Evolutionary conservation across 2,113 vertebrate genomes (phyloP).

Genomic region (Pycnonotus jocosus): DNA sequence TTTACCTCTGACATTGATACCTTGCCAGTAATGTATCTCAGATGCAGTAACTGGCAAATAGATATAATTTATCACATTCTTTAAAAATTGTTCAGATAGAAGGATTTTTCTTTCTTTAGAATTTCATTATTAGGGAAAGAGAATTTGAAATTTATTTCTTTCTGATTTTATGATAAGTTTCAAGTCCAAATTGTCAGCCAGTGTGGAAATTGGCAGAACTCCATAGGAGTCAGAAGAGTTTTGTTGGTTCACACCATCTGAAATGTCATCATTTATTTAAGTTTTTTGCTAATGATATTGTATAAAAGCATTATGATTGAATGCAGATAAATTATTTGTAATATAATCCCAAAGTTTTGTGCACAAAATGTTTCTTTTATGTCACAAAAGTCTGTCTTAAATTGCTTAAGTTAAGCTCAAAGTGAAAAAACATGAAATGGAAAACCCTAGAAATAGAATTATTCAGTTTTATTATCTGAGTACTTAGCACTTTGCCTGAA

Average conservation of each 20-base stretch:
- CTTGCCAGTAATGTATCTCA: not conserved
- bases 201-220: conserved; percentile 16
- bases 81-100: not conserved
- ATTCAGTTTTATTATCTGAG: conserved; percentile 48
- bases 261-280: conserved; percentile 23
- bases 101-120: not conserved
- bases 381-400: not conserved
- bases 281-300: conserved; percentile 5
- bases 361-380: not conserved
- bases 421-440: conserved; percentile 20
- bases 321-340: conserved; percentile 29
- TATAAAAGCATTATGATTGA: not conserved
- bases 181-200: not conserved
- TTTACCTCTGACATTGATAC: not conserved
- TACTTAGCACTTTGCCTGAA: conserved; percentile 53
- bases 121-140: not conserved
- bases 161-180: not conserved
- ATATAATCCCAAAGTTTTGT: not conserved
- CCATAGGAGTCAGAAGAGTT: not conserved
- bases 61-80: not conserved
- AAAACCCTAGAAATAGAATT: conserved; percentile 48
- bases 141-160: conserved; percentile 4
- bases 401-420: conserved; percentile 18
- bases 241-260: not conserved
- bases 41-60: not conserved